These are phyloP conservation scores for Syngnathus rostellatus DNA, from an alignment of 2,797 vertebrate genomes.

Conservation along the genomic window DNA sequence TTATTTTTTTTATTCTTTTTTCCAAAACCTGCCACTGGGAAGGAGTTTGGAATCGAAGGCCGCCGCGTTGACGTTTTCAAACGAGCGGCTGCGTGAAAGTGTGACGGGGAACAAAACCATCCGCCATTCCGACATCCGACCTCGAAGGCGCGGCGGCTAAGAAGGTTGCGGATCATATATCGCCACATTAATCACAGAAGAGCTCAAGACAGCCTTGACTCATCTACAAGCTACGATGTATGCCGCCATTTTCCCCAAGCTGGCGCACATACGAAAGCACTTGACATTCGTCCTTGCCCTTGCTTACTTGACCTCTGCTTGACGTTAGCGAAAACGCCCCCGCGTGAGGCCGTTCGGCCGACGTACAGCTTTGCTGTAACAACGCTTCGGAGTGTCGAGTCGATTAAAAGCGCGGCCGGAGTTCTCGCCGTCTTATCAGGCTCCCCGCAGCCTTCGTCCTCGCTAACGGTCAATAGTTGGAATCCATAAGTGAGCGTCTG, in stretches of 20 bases:
- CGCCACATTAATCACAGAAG: not conserved
- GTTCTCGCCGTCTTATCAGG: slow-evolving; percentile 50
- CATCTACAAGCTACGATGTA: not conserved
- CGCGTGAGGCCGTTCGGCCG: not conserved
- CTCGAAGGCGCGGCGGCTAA: not conserved
- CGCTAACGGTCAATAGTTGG: slow-evolving; percentile 50
- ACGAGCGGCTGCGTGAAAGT: not conserved
- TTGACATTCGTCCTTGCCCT: not conserved
- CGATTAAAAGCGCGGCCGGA: slow-evolving; percentile 47
- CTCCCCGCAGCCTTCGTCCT: slow-evolving; percentile 43
- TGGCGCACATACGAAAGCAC: not conserved
- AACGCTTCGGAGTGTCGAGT: too few species aligned
- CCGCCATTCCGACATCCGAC: not conserved
- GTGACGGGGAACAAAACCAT: not conserved
- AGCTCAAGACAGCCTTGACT: not conserved
- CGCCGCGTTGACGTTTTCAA: not conserved
- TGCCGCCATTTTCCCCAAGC: not conserved
- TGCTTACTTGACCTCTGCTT: slow-evolving; percentile 11
- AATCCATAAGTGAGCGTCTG: slow-evolving; percentile 55
- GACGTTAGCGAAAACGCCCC: slow-evolving; percentile 29
- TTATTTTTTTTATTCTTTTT: too few species aligned
- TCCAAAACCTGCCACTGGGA: not conserved
- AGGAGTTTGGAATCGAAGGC: not conserved
- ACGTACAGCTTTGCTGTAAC: too few species aligned
- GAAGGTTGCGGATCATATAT: not conserved